Evolutionary conservation across 2,113 vertebrate genomes (phyloP), one percentile per base, ranked within the genome.

Genomic region (Aspidoscelis tigris): DNA sequence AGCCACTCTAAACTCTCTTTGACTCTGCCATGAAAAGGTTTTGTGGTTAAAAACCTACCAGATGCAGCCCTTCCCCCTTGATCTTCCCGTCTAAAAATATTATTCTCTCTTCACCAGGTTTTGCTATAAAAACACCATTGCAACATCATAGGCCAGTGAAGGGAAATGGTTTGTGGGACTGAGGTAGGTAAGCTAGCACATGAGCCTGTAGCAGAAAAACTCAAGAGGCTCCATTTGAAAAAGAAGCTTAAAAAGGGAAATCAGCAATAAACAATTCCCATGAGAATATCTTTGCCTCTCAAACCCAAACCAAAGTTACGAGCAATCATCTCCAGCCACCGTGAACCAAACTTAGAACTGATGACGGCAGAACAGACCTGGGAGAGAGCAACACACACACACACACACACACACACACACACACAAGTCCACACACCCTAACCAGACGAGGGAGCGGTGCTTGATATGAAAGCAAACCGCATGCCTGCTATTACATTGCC

Each of bases 31-130:
- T 16, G 41, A 10, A 16, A 84, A 73, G 7, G 66, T 64, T 26
- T 24, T 79, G 76, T 5, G 53, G 70, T 50, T 44, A 73, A 75
- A 83, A 71, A 6, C 20, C 26, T 11, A n/a, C 50, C 86, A 71
- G 61, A 71, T 64, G 71, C 83, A 64, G 83, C n/a, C 9, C 79
- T 44, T 44, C n/a, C 55, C 68, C 53, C 69, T 81, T 11, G 26
- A 84, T 33, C 43, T 58, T 22, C 70, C 7, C 33, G 41, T 12
- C 84, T 8, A 12, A 72, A 84, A 65, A 84, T 73, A 80, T 14
- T 47, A 61, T 20, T 81, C 33, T 24, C 43, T 75, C 39, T 61
- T 50, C 41, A 61, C 72, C 44, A 72, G 20, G 7, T n/a, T 75
- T 80, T 75, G 53, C 78, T 72, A 21, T 39, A 41, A 50, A 61